phyloP scores from a whole-genome alignment of 2,797 vertebrate species.

The Phrynocephalus vlangalii region DNA sequence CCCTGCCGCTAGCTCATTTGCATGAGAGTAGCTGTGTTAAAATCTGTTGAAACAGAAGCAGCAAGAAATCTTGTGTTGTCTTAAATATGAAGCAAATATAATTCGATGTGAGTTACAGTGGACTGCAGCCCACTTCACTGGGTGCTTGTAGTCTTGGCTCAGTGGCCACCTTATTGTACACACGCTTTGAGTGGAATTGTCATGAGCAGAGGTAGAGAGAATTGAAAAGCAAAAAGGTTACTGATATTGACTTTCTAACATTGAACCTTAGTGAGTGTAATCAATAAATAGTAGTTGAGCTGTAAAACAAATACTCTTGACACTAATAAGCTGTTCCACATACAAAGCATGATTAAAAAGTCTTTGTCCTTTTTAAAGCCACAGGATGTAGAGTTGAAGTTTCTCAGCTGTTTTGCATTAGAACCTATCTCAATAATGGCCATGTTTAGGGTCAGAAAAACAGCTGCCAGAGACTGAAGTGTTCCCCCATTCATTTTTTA shows the following conservation, averaged over 20 bases:
- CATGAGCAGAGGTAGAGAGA: not conserved
- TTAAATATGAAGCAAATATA: not conserved
- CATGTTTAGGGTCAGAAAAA: not conserved
- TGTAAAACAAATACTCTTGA: not conserved
- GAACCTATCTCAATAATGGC: not conserved
- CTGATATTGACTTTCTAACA: not conserved
- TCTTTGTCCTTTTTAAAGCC: not conserved
- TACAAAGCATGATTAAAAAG: not conserved
- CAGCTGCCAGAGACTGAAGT: not conserved
- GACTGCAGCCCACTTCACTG: not conserved
- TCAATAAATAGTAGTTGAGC: not conserved
- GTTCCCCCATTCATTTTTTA: not conserved
- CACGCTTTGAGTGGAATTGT: not conserved
- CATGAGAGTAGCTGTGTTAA: not conserved
- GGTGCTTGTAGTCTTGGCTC: not conserved
- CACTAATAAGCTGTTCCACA: not conserved
- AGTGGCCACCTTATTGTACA: not conserved
- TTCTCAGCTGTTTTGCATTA: not conserved
- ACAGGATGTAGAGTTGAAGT: not conserved
- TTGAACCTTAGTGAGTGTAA: not conserved
- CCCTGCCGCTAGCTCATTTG: not conserved
- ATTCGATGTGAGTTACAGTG: not conserved
- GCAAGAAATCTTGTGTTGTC: not conserved
- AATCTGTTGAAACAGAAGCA: not conserved
- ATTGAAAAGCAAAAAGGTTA: not conserved